Conservation (phyloP, 2,797 vertebrate species). For the Sandelia bainsii region DNA sequence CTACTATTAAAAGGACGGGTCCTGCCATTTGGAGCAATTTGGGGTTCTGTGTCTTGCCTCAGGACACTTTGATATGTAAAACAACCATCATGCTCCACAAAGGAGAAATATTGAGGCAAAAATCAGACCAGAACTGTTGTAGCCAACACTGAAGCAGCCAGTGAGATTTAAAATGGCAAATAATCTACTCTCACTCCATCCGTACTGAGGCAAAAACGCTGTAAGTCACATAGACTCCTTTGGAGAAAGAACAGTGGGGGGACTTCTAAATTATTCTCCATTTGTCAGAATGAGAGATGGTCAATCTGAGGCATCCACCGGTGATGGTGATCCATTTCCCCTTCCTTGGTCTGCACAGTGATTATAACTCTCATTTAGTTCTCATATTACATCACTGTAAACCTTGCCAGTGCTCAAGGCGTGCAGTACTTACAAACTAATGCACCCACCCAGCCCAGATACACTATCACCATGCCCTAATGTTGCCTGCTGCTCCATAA, state of each 20-base stretch:
- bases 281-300: conserved; percentile 67
- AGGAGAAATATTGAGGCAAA: neutral
- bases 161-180: conserved; percentile 4
- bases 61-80: conserved; percentile 5
- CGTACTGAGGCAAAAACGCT: conserved; percentile 10
- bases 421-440: conserved; percentile 73
- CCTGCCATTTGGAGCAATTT: conserved; percentile 2
- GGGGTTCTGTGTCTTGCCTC: neutral
- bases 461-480: conserved; percentile 50
- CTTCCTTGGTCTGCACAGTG: conserved; percentile 39
- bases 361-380: conserved; percentile 73
- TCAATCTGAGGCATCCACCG: conserved; percentile 49
- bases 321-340: conserved; percentile 69
- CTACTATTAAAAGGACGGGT: neutral
- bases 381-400: conserved; percentile 72
- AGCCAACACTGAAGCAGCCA: conserved; percentile 9
- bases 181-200: conserved; percentile 13
- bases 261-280: conserved; percentile 60
- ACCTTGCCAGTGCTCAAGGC: conserved; percentile 56
- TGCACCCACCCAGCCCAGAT: conserved; percentile 59
- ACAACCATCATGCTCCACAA: neutral
- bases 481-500: conserved; percentile 63
- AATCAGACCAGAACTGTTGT: conserved; percentile 15
- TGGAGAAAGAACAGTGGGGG: conserved; percentile 32
- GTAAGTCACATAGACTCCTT: conserved; percentile 20